Percentiles rank a stretch among this genome's conserved stretches.
Conservation (phyloP, 2,797 vertebrate species). For the Bovichtus diacanthus region DNA sequence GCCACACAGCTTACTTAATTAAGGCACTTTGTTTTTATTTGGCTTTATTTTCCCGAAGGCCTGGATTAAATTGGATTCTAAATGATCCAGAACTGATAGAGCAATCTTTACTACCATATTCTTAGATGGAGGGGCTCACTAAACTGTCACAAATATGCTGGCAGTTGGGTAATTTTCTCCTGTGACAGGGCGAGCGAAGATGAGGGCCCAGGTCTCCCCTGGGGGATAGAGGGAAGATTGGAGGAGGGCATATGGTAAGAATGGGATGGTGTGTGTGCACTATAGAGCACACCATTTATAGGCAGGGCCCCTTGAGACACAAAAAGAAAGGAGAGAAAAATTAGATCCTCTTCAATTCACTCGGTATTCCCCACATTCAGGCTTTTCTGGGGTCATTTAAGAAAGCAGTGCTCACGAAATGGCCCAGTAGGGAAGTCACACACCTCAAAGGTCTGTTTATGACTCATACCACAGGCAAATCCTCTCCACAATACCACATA, state of each 20-base stretch:
- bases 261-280: conserved; percentile 62
- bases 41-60: conserved; percentile 71
- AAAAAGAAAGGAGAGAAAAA: conserved; percentile 63
- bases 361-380: conserved; percentile 43
- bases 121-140: conserved; percentile 74
- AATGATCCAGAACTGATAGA: conserved; percentile 87
- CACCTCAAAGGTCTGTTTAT: conserved; percentile 52
- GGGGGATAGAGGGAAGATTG: conserved; percentile 74
- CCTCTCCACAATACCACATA: conserved; percentile 18
- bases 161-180: conserved; percentile 79
- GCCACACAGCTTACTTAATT: conserved; percentile 82
- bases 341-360: conserved; percentile 67
- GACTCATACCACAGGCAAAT: conserved; percentile 45
- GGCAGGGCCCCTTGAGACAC: conserved; percentile 69
- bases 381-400: conserved; percentile 60
- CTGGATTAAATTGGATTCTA: conserved; percentile 87
- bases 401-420: conserved; percentile 45
- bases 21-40: conserved; percentile 85
- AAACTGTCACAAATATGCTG: conserved; percentile 78
- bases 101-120: conserved; percentile 83
- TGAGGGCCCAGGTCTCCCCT: conserved; percentile 69
- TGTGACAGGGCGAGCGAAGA: conserved; percentile 63
- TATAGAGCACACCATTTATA: conserved; percentile 70
- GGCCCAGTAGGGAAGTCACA: conserved; percentile 47
- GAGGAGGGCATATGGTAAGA: conserved; percentile 71